A percentile compares a stretch with the other conserved stretches of the same genome.
These are phyloP conservation scores for Agriotes lineatus DNA, from an alignment of 2,888 invertebrate genomes.

Conservation along the genomic window DNA sequence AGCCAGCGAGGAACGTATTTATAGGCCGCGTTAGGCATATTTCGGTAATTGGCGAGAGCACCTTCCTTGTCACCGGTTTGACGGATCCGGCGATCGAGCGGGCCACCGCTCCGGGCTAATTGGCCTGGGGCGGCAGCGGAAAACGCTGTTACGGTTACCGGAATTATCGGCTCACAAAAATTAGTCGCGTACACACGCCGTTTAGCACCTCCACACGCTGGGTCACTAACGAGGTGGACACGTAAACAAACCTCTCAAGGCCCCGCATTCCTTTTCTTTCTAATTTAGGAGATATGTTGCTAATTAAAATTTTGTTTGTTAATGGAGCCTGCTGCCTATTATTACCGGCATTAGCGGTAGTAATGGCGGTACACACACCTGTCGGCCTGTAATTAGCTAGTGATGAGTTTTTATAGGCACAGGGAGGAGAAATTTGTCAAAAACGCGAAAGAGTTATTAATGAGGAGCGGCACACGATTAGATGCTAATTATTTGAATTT, in stretches of 20 bases:
- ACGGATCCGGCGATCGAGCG: background rate
- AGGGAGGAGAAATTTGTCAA: no score
- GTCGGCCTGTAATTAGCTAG: background rate
- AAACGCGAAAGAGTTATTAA: no score
- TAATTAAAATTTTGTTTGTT: constrained; percentile 22
- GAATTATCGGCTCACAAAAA: constrained; percentile 15
- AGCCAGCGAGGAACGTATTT: constrained; percentile 19
- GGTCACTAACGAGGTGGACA: constrained; percentile 18
- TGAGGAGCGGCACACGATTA: no score
- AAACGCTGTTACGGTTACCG: constrained; percentile 1
- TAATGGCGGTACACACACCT: no score
- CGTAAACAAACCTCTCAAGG: constrained; percentile 8
- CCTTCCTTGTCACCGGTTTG: background rate
- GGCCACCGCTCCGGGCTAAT: no score
- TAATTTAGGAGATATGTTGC: constrained; percentile 21
- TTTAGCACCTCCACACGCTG: constrained; percentile 17
- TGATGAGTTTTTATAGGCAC: background rate
- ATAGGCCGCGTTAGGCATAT: constrained; percentile 15
- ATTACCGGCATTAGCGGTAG: background rate
- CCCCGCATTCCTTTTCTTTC: constrained; percentile 11
- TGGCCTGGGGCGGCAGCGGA: background rate
- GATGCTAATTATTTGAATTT: no score
- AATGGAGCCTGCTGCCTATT: constrained; percentile 10
- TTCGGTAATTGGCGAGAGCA: background rate
- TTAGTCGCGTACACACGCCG: constrained; percentile 23